phyloP scores from a whole-genome alignment of 2,888 invertebrate species.

The Nomada hirtipes region DNA sequence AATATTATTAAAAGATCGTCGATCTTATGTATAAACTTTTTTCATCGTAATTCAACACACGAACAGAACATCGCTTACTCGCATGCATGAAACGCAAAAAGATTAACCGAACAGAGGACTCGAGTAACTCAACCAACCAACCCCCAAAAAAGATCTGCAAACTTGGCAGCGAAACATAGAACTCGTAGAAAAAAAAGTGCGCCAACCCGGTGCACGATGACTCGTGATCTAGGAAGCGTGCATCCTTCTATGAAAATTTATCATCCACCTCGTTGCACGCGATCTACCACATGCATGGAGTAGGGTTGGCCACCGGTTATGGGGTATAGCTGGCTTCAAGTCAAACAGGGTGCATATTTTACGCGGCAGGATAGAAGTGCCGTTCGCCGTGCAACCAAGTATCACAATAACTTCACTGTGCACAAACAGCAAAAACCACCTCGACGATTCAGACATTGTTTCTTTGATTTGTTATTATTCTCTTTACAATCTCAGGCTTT shows the following conservation, averaged over 20 bases:
- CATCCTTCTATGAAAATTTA: slow-evolving; percentile 76
- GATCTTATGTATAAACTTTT: background rate
- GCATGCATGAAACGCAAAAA: background rate
- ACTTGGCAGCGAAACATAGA: slow-evolving; percentile 5
- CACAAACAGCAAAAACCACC: background rate
- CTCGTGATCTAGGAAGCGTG: slow-evolving; percentile 36
- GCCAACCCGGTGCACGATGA: background rate
- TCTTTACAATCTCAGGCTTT: too few relatives aligned
- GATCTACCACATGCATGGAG: slow-evolving; percentile 24
- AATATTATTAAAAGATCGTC: background rate
- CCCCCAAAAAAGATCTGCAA: background rate
- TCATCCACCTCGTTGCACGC: slow-evolving; percentile 53
- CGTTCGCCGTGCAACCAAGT: slow-evolving; percentile 51
- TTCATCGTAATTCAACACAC: background rate
- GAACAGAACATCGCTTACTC: background rate
- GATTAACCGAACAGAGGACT: background rate
- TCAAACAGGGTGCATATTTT: slow-evolving; percentile 83
- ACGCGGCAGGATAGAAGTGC: slow-evolving; percentile 65
- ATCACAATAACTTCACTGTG: slow-evolving; percentile 69
- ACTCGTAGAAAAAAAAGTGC: slow-evolving; percentile 5
- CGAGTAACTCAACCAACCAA: background rate
- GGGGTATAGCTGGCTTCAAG: slow-evolving; percentile 80
- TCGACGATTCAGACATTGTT: too few relatives aligned
- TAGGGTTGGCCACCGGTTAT: slow-evolving; percentile 67
- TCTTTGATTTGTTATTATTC: too few relatives aligned